Evolutionary conservation across 2,113 vertebrate genomes (phyloP), one percentile per base, ranked within the genome.

Genomic region (Lota lota): DNA sequence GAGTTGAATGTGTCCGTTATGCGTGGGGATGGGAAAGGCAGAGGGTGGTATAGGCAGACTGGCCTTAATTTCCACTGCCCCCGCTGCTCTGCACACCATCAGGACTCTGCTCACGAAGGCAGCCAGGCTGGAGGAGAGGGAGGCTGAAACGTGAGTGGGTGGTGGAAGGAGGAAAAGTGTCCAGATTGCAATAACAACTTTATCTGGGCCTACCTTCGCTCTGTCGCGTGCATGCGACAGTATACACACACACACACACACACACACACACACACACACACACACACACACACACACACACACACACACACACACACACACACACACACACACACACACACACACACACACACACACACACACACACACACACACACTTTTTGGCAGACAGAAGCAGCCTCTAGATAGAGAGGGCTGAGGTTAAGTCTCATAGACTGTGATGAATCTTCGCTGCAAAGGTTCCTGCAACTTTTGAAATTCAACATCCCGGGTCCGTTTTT

Each of bases 171-270:
- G 66, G 57, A 61, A 54, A 78, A 72, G 69, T 63, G 78, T 83
- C 76, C 64, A 71, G 70, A 83, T 78, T 74, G 69, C 74, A 77
- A 61, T 81, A 80, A 83, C 77, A 75, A 76, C 74, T 73, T 63
- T 54, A 79, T 79, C 57, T 74, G 36, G 28, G 64, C 67, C 21
- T 61, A 63, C 63, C 53, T 51, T 65, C n/a, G 47, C 40, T 61
- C 67, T 2, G 36, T 66, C 36, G 70, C 36, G 28, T 28, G 24
- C 24, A 28, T n/a, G n/a, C n/a, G n/a, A n/a, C n/a, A n/a, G n/a
- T n/a, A n/a, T n/a, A n/a, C 28, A 6, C 28, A 33, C 4, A 6
- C 28, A 33, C 28, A 5, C 28, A 28, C 4, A 4, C 28, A 28
- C 28, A 5, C 28, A 6, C 28, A 5, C 24, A 28, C 24, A 28